Conservation (phyloP, 2,797 vertebrate genomes). For the Sebastes steindachneri region DNA sequence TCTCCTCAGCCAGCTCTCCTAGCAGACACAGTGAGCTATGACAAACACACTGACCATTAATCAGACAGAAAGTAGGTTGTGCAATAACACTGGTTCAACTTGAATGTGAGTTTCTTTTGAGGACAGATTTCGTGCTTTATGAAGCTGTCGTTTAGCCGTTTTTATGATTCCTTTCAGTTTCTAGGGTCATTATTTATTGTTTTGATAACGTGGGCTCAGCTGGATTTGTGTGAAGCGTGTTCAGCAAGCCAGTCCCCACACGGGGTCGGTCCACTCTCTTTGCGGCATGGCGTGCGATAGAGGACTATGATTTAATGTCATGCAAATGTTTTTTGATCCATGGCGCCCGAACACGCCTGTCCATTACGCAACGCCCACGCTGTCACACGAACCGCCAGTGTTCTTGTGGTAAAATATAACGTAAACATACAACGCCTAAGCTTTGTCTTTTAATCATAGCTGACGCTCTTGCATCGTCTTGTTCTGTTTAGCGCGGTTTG, state of each 20-base stretch:
- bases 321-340: neutral
- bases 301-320: neutral
- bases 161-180: slow-evolving; percentile 16
- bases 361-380: neutral
- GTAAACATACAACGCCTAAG: slow-evolving; percentile 2
- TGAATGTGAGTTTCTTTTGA: slow-evolving; percentile 5
- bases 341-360: neutral
- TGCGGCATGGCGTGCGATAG: neutral
- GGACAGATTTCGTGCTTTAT: slow-evolving; percentile 27
- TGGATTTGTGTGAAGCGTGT: slow-evolving; percentile 9
- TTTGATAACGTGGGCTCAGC: slow-evolving; percentile 5
- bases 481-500: neutral
- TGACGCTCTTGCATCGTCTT: slow-evolving; percentile 3
- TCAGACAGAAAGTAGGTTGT: slow-evolving; percentile 26
- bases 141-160: slow-evolving; percentile 5
- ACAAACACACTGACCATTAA: slow-evolving; percentile 15
- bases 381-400: neutral
- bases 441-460: slow-evolving; percentile 33
- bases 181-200: neutral
- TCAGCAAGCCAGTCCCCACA: neutral
- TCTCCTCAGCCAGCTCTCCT: neutral
- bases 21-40: slow-evolving; percentile 11
- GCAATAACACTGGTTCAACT: neutral
- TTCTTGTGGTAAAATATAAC: slow-evolving; percentile 12
- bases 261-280: neutral